Percentiles rank a stretch among this genome's conserved stretches.
Conservation (phyloP, 2,113 vertebrate genomes). For the Cephalopholis sonnerati region DNA sequence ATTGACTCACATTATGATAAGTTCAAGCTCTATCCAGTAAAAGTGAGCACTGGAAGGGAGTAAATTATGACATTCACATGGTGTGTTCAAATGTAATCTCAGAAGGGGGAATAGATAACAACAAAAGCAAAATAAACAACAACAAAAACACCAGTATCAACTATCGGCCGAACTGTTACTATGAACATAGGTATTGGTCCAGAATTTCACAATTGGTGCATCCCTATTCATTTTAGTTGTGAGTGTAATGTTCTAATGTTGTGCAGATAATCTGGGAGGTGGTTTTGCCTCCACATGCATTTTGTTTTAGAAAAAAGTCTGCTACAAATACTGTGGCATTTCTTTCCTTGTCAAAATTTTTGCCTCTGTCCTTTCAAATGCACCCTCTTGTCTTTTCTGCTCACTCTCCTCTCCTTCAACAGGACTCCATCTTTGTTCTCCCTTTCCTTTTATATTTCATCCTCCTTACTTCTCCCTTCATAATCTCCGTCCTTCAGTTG, state of each 20-base stretch:
- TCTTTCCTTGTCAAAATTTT: neutral
- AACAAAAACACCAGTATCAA: too few species aligned
- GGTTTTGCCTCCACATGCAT: neutral
- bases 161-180: too few species aligned
- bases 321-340: neutral
- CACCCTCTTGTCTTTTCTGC: neutral
- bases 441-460: neutral
- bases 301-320: neutral
- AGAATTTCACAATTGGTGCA: too few species aligned
- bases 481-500: neutral
- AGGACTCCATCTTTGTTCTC: neutral
- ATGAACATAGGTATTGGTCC: too few species aligned
- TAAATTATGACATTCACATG: too few species aligned
- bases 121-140: too few species aligned
- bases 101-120: too few species aligned
- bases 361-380: neutral
- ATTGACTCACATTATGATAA: too few species aligned
- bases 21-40: too few species aligned
- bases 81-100: too few species aligned
- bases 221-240: neutral
- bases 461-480: neutral
- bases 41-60: too few species aligned
- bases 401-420: neutral
- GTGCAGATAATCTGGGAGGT: neutral
- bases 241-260: neutral